Conservation (phyloP, 2,888 invertebrate species). For the Caenorhabditis sp. region DNA sequence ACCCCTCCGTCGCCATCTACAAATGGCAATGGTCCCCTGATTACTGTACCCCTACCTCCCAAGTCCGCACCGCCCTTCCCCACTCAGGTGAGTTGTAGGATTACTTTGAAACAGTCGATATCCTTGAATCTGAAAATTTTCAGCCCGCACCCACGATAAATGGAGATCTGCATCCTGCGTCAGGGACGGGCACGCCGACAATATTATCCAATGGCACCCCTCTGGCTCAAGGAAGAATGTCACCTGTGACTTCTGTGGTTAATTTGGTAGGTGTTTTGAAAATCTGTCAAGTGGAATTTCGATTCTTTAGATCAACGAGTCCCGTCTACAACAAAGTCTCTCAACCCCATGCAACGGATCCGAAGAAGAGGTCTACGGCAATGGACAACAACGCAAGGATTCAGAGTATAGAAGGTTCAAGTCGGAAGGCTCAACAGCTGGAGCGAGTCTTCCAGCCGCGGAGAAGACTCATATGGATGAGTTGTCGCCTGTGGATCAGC, state of each 20-base stretch:
- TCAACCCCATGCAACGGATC: conserved; percentile 80
- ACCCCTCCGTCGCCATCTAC: conserved; percentile 47
- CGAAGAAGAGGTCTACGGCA: conserved; percentile 56
- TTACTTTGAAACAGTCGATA: too few species aligned
- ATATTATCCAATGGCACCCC: conserved; percentile 50
- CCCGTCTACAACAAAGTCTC: conserved; percentile 76
- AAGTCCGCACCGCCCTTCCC: conserved; percentile 67
- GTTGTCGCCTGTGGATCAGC: conserved; percentile 77
- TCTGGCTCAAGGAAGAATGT: conserved; percentile 26
- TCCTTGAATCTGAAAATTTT: neutral
- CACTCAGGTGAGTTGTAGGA: conserved; percentile 17
- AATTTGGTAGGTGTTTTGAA: conserved; percentile 5
- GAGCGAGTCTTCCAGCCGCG: conserved; percentile 64
- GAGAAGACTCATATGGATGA: conserved; percentile 76
- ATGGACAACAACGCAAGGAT: conserved; percentile 72
- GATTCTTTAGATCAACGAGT: conserved; percentile 54
- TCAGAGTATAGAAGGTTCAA: conserved; percentile 82
- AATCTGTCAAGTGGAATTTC: too few species aligned
- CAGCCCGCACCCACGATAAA: conserved; percentile 50
- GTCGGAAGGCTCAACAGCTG: conserved; percentile 75
- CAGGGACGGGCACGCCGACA: conserved; percentile 43
- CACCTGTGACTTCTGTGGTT: conserved; percentile 45
- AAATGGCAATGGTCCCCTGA: conserved; percentile 39
- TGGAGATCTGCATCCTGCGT: conserved; percentile 32
- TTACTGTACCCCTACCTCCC: conserved; percentile 58